These are phyloP conservation scores for Tipula confusa DNA, from an alignment of 2,888 invertebrate genomes.

Conservation along the genomic window DNA sequence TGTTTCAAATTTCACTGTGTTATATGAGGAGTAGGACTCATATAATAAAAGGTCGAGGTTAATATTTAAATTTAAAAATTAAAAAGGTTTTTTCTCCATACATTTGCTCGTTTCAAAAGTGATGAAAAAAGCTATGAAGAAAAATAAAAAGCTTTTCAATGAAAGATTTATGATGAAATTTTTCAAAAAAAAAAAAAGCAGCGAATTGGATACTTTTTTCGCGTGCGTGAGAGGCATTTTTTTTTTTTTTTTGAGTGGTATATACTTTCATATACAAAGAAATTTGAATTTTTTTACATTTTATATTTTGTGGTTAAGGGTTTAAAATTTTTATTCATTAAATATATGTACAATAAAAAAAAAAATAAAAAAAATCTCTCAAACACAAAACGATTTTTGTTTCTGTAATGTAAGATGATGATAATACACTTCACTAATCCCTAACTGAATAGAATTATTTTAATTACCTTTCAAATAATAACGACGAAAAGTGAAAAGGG, in stretches of 20 bases:
- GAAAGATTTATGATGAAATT: neutral
- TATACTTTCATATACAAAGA: too few relatives aligned
- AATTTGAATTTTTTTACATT: neutral
- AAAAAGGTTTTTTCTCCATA: neutral
- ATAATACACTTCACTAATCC: slow-evolving; percentile 20
- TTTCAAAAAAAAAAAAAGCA: neutral
- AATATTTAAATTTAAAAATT: neutral
- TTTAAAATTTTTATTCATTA: neutral
- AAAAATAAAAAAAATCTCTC: neutral
- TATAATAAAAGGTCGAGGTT: neutral
- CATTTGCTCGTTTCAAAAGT: neutral
- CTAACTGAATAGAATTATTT: neutral
- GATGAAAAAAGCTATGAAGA: neutral
- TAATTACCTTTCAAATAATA: slow-evolving; percentile 3
- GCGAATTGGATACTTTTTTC: neutral
- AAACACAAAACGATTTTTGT: too few relatives aligned
- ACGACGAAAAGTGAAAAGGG: neutral
- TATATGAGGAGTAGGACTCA: too few relatives aligned
- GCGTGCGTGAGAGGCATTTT: neutral
- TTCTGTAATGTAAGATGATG: neutral
- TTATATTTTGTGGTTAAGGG: neutral
- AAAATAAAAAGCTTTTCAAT: neutral
- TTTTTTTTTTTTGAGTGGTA: neutral
- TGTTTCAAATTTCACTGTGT: too few relatives aligned
- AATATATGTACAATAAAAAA: neutral